These are phyloP conservation scores for Sthenelais limicola DNA, from an alignment of 2,888 invertebrate genomes.

Conservation along the genomic window DNA sequence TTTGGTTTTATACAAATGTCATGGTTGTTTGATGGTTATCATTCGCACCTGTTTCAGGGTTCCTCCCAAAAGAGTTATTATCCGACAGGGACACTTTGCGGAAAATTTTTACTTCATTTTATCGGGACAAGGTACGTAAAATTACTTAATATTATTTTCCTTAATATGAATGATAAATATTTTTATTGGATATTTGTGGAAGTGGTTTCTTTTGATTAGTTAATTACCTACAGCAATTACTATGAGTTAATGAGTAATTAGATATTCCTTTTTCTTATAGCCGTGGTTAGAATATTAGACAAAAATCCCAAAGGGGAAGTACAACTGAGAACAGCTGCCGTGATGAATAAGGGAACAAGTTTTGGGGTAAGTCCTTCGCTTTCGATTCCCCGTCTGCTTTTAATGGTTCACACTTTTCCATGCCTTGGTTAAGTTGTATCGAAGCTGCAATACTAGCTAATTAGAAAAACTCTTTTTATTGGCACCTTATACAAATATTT, in stretches of 20 bases:
- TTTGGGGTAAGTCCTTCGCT: slow-evolving; percentile 65
- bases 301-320: slow-evolving; percentile 61
- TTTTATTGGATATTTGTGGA: neutral
- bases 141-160: neutral
- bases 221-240: no score
- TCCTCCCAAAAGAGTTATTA: slow-evolving; percentile 67
- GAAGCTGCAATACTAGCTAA: no score
- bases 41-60: no score
- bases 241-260: no score
- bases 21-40: no score
- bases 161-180: neutral
- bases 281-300: slow-evolving; percentile 62
- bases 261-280: slow-evolving; percentile 49
- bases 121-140: slow-evolving; percentile 64
- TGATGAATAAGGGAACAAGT: slow-evolving; percentile 68
- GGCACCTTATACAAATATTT: no score
- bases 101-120: slow-evolving; percentile 71
- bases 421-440: no score
- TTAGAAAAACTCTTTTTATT: no score
- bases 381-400: no score
- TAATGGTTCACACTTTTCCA: no score
- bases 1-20: no score
- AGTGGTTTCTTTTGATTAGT: no score
- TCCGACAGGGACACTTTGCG: slow-evolving; percentile 69
- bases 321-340: slow-evolving; percentile 60